Base-by-base conservation (phyloP, 2,797 vertebrate genomes). In the Alca torda region DNA sequence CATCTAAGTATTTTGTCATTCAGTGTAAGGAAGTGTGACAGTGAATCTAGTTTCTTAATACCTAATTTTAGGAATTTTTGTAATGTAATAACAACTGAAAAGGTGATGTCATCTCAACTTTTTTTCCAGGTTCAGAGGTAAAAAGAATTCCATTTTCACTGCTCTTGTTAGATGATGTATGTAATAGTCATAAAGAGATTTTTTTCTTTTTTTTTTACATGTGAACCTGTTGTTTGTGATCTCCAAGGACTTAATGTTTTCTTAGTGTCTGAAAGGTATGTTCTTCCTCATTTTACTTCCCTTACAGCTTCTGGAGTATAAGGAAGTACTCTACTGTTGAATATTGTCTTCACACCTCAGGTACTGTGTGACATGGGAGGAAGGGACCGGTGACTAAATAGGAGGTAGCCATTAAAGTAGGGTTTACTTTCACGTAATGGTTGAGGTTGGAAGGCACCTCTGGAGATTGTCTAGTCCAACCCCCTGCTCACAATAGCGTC, bases 1-100 rank as follows among this genome's bases (percentile, higher is more conserved):
- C 17, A 7, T 65, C 23, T 57, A 28, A 26, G 37, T 67, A 41
- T 51, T 51, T 20, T 60, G n/a, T 35, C 31, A 56, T 70, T 84
- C 37, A 24, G 13, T 33, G 13, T 65, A 53, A 64, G 50, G 28
- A 76, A 84, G 31, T 51, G 20, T 65, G 54, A 84, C 64, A 51
- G 13, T 53, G 63, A 90, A 17, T 76, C 53, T 76, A 53, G 59
- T 61, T 87, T 90, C 74, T 53, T 75, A 45, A 37, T 28, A 37
- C 56, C 33, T 95, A 54, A 67, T 65, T 59, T 84, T 76, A 59
- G 64, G 69, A 69, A 61, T 43, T 57, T 87, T 73, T 70, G 33
- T 65, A 76, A 80, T 84, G 35, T 83, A 81, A 83, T 84, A 87
- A 86, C 13, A 85, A 77, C 76, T 82, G 67, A 84, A 94, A 95